Conservation (phyloP, 2,888 invertebrate species). For the Drosophila helvetica region DNA sequence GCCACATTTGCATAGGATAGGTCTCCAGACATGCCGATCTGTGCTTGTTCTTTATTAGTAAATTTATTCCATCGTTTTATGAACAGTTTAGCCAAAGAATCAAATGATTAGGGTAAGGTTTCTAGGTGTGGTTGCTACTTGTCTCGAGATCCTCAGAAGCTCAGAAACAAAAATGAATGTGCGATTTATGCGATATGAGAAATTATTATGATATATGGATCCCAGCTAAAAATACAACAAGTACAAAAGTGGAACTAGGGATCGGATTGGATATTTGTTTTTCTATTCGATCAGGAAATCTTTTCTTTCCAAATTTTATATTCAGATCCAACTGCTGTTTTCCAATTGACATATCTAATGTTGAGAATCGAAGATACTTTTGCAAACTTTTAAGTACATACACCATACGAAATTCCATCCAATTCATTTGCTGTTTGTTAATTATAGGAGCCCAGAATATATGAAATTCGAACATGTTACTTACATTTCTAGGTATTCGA, state of each 20-base stretch:
- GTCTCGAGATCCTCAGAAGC: slow-evolving; percentile 29
- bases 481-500: neutral
- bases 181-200: neutral
- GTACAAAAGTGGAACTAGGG: too few species aligned
- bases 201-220: slow-evolving; percentile 5
- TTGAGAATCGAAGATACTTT: too few species aligned
- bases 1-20: slow-evolving; percentile 60
- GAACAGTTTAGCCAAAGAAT: slow-evolving; percentile 50
- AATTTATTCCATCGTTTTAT: slow-evolving; percentile 51
- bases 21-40: slow-evolving; percentile 21
- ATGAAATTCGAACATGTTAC: neutral
- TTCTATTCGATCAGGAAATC: too few species aligned
- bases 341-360: too few species aligned
- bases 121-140: slow-evolving; percentile 60
- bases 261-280: too few species aligned
- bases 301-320: too few species aligned
- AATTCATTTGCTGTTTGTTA: neutral
- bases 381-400: too few species aligned
- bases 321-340: neutral
- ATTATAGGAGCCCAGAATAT: neutral
- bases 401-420: too few species aligned
- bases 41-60: slow-evolving; percentile 22
- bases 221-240: neutral
- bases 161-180: slow-evolving; percentile 4
- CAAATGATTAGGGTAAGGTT: slow-evolving; percentile 50